phyloP scores from a whole-genome alignment of 2,797 vertebrate species.

The Acanthurus leucopareius region DNA sequence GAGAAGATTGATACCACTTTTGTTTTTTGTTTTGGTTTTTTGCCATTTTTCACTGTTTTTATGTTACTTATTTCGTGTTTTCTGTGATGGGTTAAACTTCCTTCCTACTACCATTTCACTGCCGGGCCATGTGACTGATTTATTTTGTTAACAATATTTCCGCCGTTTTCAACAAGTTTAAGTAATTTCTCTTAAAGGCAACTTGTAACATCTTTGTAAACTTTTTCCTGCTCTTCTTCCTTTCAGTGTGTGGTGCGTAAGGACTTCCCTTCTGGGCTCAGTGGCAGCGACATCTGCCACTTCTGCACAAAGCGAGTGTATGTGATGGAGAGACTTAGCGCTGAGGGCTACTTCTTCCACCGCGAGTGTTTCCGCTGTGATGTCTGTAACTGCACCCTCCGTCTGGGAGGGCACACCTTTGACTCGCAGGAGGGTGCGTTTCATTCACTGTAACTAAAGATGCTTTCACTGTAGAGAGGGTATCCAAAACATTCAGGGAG shows the following conservation, averaged over 20 bases:
- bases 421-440: conserved; percentile 90
- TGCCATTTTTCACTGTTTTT: neutral
- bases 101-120: neutral
- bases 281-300: conserved; percentile 93
- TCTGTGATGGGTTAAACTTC: neutral
- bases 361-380: conserved; percentile 96
- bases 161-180: neutral
- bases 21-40: neutral
- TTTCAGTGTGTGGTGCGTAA: conserved; percentile 87
- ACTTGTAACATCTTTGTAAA: neutral
- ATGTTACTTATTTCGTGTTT: neutral
- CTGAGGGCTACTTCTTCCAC: conserved; percentile 96
- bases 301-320: conserved; percentile 96
- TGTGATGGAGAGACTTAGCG: conserved; percentile 95
- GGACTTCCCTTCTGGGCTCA: conserved; percentile 86
- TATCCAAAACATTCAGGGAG: too few species aligned
- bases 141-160: neutral
- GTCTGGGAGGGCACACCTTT: conserved; percentile 91
- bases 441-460: neutral
- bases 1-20: neutral
- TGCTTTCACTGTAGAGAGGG: neutral
- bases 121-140: neutral
- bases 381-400: conserved; percentile 89
- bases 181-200: rapidly evolving
- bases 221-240: conserved; percentile 9